A percentile compares a stretch with the other conserved stretches of the same genome.
phyloP scores from a whole-genome alignment of 1,140 invertebrate species.

The Cydia strobilella region DNA sequence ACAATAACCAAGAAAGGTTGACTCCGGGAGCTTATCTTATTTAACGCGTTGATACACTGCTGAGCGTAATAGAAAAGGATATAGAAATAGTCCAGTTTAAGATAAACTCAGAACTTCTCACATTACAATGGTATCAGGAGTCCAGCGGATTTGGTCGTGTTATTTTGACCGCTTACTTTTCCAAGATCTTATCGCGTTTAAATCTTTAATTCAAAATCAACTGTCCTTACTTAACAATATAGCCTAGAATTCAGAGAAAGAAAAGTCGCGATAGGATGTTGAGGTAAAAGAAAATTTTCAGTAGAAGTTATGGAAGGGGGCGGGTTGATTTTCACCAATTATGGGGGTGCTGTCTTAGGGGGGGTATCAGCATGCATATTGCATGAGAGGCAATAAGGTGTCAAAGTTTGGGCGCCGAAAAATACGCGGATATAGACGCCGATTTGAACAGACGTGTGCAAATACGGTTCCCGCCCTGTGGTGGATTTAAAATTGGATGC shows the following conservation, averaged over 20 bases:
- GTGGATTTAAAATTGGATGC: slow-evolving; percentile 38
- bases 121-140: neutral
- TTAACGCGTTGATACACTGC: slow-evolving; percentile 27
- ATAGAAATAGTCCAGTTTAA: neutral
- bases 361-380: slow-evolving; percentile 69
- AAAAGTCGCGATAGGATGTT: slow-evolving; percentile 24
- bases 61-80: slow-evolving; percentile 18
- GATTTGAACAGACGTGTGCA: slow-evolving; percentile 30
- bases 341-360: slow-evolving; percentile 48
- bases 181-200: neutral
- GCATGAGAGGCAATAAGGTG: slow-evolving; percentile 70
- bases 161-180: slow-evolving; percentile 4
- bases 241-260: neutral
- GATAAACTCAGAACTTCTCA: neutral
- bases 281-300: slow-evolving; percentile 28
- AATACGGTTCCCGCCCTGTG: slow-evolving; percentile 17
- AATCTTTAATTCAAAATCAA: neutral
- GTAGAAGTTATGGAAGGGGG: slow-evolving; percentile 34
- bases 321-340: slow-evolving; percentile 57
- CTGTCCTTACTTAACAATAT: neutral
- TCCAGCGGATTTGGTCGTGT: slow-evolving; percentile 13
- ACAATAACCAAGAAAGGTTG: slow-evolving; percentile 24
- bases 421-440: slow-evolving; percentile 35
- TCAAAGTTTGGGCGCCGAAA: slow-evolving; percentile 56
- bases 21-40: slow-evolving; percentile 23